phyloP scores from a whole-genome alignment of 35 echinoderm and acorn worm species.

The Holothuria glaberrima region DNA sequence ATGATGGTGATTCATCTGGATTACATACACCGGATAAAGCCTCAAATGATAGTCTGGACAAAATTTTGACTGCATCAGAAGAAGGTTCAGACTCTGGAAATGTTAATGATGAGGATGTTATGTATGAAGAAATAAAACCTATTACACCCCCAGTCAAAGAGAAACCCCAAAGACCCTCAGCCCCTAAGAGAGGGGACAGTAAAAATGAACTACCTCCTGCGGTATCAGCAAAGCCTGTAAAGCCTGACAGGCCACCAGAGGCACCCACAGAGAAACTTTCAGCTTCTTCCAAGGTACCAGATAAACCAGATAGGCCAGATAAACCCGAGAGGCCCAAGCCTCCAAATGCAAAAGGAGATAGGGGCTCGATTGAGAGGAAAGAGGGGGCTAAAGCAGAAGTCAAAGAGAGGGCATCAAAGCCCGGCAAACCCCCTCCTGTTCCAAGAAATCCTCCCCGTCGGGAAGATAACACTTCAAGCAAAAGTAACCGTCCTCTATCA shows the following conservation, averaged over 20 bases:
- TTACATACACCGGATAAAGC: not conserved
- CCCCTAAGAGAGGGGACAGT: constrained; percentile 18
- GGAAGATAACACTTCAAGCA: not conserved
- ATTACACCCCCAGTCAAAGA: constrained; percentile 24
- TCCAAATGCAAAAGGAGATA: constrained; percentile 10
- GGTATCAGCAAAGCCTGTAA: not conserved
- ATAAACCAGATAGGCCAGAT: constrained; percentile 25
- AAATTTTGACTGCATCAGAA: not conserved
- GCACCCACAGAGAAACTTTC: not conserved
- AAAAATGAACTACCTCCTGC: not conserved
- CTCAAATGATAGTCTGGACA: constrained; percentile 41
- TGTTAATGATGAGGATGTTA: not conserved
- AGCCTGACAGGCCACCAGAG: not conserved
- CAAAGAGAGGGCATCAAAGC: constrained; percentile 21
- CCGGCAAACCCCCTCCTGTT: constrained; percentile 28
- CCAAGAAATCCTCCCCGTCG: constrained; percentile 40
- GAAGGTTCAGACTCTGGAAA: constrained; percentile 18
- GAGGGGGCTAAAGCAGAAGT: constrained; percentile 10
- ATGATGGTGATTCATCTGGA: not conserved
- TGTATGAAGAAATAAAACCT: not conserved
- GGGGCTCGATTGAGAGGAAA: not conserved
- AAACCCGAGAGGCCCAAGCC: constrained; percentile 2
- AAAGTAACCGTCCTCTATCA: not conserved
- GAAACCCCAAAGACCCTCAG: constrained; percentile 2
- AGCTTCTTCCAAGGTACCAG: not conserved